phyloP scores from a whole-genome alignment of 2,113 vertebrate genomes.

The Hippoglossus stenolepis region DNA sequence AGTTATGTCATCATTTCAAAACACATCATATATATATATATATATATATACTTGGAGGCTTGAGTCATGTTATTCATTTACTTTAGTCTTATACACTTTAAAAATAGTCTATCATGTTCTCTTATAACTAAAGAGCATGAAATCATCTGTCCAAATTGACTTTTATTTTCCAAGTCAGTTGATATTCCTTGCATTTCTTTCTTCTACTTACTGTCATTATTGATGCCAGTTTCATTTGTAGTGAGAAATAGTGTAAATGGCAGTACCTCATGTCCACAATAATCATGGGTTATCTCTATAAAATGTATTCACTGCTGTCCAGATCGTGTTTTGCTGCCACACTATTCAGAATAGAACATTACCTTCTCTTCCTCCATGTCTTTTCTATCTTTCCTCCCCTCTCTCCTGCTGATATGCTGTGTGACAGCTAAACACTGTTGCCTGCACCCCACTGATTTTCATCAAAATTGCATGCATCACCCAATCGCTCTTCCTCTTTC shows the following conservation, averaged over 20 bases:
- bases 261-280: not conserved
- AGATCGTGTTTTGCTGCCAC: constrained; percentile 22
- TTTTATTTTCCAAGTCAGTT: too few relatives aligned
- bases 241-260: not conserved
- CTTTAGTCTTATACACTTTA: too few relatives aligned
- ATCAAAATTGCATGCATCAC: constrained; percentile 71
- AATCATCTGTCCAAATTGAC: not conserved
- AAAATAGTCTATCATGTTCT: too few relatives aligned
- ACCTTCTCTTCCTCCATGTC: constrained; percentile 38
- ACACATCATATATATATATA: too few relatives aligned
- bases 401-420: constrained; percentile 66
- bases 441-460: constrained; percentile 72
- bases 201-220: not conserved
- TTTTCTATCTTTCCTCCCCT: constrained; percentile 39
- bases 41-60: too few relatives aligned
- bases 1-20: too few relatives aligned
- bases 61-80: too few relatives aligned
- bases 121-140: too few relatives aligned
- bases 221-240: not conserved
- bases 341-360: constrained; percentile 60
- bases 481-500: constrained; percentile 49
- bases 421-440: constrained; percentile 68
- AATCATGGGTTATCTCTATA: constrained; percentile 25
- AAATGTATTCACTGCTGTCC: constrained; percentile 21
- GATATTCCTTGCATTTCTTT: not conserved